phyloP scores from a whole-genome alignment of 1,140 invertebrate genomes.

The Drosophila teissieri region DNA sequence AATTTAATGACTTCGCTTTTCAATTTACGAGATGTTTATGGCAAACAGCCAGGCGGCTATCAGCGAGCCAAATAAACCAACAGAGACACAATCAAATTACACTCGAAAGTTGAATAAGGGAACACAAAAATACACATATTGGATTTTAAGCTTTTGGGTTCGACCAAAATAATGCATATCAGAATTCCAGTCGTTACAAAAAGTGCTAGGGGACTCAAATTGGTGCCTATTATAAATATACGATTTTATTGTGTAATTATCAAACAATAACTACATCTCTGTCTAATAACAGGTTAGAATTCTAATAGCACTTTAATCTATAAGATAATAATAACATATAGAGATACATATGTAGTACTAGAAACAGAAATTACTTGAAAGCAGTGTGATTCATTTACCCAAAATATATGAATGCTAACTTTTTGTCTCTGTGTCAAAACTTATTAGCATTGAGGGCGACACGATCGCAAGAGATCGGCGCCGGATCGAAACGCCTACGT shows the following conservation, averaged over 20 bases:
- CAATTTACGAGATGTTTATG: conserved; percentile 71
- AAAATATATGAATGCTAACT: background rate
- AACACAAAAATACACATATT: background rate
- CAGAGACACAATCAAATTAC: conserved; percentile 54
- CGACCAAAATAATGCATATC: too few species aligned
- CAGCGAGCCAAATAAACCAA: conserved; percentile 41
- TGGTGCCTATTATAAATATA: too few species aligned
- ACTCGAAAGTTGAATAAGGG: conserved; percentile 13
- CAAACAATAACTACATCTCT: too few species aligned
- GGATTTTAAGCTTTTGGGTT: background rate
- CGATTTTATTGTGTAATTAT: too few species aligned
- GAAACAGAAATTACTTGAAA: too few species aligned
- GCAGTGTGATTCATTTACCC: background rate
- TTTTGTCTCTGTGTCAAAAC: conserved; percentile 19
- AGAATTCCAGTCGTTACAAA: too few species aligned
- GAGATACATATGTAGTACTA: too few species aligned
- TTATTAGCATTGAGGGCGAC: conserved; percentile 26
- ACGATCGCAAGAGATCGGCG: conserved; percentile 40
- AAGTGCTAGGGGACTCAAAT: too few species aligned
- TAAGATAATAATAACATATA: too few species aligned
- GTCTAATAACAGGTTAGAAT: too few species aligned
- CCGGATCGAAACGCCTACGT: conserved; percentile 44
- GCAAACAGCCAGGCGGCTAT: conserved; percentile 42
- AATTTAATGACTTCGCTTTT: conserved; percentile 64
- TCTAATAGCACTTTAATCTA: too few species aligned